These are phyloP conservation scores for Sabatieria punctata DNA, from an alignment of 2,888 invertebrate species.

Conservation along the genomic window DNA sequence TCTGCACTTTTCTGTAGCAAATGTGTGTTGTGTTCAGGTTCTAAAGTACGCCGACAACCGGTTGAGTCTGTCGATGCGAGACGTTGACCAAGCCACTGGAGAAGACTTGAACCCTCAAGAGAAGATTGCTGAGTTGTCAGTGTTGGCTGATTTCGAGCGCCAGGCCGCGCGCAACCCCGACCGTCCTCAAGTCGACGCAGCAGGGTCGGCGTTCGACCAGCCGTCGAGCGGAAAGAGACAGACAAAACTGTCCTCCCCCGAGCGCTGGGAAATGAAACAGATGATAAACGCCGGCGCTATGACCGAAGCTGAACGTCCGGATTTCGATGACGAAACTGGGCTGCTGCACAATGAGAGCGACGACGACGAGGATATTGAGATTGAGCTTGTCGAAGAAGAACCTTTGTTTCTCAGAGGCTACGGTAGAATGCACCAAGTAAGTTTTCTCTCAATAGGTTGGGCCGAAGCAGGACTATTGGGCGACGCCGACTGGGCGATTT, in stretches of 20 bases:
- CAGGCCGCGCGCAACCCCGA: conserved; percentile 60
- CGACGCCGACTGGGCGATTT: conserved; percentile 80
- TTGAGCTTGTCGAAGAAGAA: conserved; percentile 95
- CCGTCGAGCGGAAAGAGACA: conserved; percentile 11
- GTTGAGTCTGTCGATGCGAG: conserved; percentile 21
- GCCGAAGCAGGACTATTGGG: too few relatives aligned
- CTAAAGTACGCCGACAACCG: conserved; percentile 40
- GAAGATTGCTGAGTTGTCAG: background rate
- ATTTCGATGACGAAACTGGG: conserved; percentile 93
- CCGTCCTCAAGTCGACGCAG: conserved; percentile 46
- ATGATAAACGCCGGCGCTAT: conserved; percentile 64
- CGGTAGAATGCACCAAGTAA: conserved; percentile 33
- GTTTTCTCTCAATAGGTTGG: too few relatives aligned
- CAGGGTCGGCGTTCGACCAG: background rate
- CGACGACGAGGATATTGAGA: conserved; percentile 87
- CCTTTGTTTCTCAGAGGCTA: conserved; percentile 64
- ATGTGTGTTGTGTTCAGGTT: conserved; percentile 46
- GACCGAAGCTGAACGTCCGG: conserved; percentile 69
- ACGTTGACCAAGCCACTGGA: conserved; percentile 86
- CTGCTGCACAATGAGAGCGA: conserved; percentile 40
- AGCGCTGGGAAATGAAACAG: conserved; percentile 89
- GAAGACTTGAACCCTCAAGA: conserved; percentile 68
- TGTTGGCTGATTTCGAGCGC: background rate
- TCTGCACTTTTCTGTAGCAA: background rate
- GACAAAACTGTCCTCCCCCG: conserved; percentile 77